phyloP scores from a whole-genome alignment of 1,140 invertebrate genomes.

The Dolichoris vasculosae region DNA sequence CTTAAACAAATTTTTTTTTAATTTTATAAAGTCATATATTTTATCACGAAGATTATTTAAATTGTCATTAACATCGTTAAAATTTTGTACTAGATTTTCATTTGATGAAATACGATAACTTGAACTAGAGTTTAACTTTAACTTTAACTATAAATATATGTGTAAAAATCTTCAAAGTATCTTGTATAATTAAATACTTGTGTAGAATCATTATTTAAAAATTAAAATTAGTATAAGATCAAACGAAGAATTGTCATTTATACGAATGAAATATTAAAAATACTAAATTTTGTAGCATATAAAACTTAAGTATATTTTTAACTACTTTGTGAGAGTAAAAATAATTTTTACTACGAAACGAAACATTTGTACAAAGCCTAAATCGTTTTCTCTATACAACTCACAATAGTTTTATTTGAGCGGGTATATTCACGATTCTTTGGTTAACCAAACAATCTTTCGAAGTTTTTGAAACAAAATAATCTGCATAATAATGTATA shows the following conservation, averaged over 20 bases:
- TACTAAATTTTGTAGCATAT: too few relatives aligned
- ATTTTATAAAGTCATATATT: too few relatives aligned
- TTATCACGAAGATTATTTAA: neutral
- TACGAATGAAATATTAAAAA: too few relatives aligned
- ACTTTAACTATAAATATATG: constrained; percentile 38
- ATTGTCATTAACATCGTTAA: neutral
- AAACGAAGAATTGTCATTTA: neutral
- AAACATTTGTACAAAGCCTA: neutral
- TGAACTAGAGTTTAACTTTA: neutral
- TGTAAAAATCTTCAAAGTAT: neutral
- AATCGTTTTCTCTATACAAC: neutral
- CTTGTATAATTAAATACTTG: neutral
- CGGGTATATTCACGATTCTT: neutral
- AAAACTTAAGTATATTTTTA: neutral
- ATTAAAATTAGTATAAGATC: neutral
- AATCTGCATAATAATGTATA: too few relatives aligned
- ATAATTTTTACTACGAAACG: neutral
- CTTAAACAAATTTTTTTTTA: too few relatives aligned
- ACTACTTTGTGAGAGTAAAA: neutral
- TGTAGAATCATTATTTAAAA: neutral
- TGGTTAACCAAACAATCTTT: too few relatives aligned
- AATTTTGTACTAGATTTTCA: neutral
- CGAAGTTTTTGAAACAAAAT: neutral
- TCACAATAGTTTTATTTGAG: neutral
- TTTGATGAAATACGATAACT: constrained; percentile 34